A percentile compares a stretch with the other conserved stretches of the same genome.
phyloP scores from a whole-genome alignment of 2,888 invertebrate species.

The Bibio marci region DNA sequence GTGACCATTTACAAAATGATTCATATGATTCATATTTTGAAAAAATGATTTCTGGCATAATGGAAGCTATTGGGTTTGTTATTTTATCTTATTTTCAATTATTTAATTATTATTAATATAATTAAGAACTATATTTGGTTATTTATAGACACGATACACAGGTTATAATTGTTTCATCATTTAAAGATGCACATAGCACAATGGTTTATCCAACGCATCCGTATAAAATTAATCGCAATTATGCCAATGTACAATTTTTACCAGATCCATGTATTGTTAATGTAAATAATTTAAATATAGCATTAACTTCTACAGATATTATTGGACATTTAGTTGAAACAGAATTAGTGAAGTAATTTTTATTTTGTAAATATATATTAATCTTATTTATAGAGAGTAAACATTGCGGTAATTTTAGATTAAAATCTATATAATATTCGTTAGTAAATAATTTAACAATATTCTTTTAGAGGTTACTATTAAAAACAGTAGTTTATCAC shows the following conservation, averaged over 20 bases:
- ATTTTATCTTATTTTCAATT: slow-evolving; percentile 2
- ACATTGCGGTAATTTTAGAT: too few species aligned
- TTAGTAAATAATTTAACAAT: too few species aligned
- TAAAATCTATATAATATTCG: too few species aligned
- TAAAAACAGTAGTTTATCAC: too few species aligned
- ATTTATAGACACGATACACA: slow-evolving; percentile 42
- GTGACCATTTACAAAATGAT: slow-evolving; percentile 40
- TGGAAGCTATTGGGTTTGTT: slow-evolving; percentile 43
- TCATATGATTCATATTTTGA: slow-evolving; percentile 61
- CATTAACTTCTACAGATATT: slow-evolving; percentile 66
- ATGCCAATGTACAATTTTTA: slow-evolving; percentile 45
- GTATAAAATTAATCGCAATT: slow-evolving; percentile 37
- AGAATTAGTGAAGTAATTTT: slow-evolving; percentile 55
- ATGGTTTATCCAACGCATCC: slow-evolving; percentile 74
- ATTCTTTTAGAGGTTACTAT: too few species aligned
- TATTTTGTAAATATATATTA: too few species aligned
- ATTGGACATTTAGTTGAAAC: slow-evolving; percentile 66
- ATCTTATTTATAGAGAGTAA: too few species aligned
- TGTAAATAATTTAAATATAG: slow-evolving; percentile 59
- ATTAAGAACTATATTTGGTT: slow-evolving; percentile 7
- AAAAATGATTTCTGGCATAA: slow-evolving; percentile 44
- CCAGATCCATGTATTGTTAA: slow-evolving; percentile 70
- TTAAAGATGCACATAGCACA: slow-evolving; percentile 60
- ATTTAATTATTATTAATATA: too few species aligned
- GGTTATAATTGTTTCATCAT: slow-evolving; percentile 58